Evolutionary conservation across 2,888 invertebrate species (phyloP).

Genomic region (Amiota minor): DNA sequence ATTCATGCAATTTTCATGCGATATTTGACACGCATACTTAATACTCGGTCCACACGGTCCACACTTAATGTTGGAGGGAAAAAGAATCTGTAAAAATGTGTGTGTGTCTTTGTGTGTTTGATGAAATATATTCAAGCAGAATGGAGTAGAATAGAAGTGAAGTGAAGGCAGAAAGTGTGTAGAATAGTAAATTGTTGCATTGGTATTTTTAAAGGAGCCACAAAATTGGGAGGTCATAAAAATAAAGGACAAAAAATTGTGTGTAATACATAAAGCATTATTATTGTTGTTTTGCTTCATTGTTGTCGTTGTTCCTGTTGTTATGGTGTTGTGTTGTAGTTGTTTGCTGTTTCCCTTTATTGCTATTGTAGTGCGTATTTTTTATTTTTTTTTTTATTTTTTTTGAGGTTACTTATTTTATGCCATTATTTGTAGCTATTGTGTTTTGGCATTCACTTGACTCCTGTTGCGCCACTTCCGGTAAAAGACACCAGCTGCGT

Average conservation of each 20-base stretch:
- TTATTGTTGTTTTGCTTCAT: not conserved
- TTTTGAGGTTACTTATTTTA: not conserved
- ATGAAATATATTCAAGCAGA: constrained; percentile 36
- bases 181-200: not conserved
- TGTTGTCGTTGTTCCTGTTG: constrained; percentile 8
- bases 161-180: not conserved
- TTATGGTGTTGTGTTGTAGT: not conserved
- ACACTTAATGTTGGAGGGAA: no score
- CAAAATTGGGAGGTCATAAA: no score
- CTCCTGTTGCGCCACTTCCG: constrained; percentile 20
- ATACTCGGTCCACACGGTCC: not conserved
- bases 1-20: constrained; percentile 67
- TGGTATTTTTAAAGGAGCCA: no score
- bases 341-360: not conserved
- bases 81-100: constrained; percentile 34
- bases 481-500: not conserved
- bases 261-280: not conserved
- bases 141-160: constrained; percentile 1
- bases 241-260: no score
- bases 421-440: not conserved
- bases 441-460: not conserved
- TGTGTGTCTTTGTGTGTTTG: not conserved
- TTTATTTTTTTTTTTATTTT: not conserved
- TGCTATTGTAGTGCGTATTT: not conserved
- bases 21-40: constrained; percentile 58